Base-by-base conservation (phyloP, 2,888 invertebrate species). In the Nysson spinosus region DNA sequence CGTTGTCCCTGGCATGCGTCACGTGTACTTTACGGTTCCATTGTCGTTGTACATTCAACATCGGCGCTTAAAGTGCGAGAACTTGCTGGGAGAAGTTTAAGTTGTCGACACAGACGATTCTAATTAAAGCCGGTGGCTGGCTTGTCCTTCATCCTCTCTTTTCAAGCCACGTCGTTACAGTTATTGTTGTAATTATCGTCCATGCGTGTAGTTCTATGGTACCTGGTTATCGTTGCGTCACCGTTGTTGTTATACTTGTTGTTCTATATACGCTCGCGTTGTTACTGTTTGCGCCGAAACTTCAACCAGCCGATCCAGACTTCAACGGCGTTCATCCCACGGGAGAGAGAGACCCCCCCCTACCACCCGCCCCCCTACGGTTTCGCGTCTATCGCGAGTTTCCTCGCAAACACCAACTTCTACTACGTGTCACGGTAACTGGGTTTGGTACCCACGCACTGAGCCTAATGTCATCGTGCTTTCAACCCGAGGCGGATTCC, bases 151-250 rank as follows among this genome's bases (percentile, higher is more conserved):
- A n/a, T 32, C 42, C 34, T 40, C 14, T 19, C 52, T 51, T 43
- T 64, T 52, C 46, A 37, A 37, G 30, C 66, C 63, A 56, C 61
- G 64, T 64, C 70, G 75, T 78, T 80, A 69, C 73, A 72, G 77
- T 81, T 80, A 80, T 81, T 81, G 79, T 81, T 78, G 81, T 78
- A 80, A 81, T 80, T 80, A 80, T 80, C 81, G 80, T 77, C 72
- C 77, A 65, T 76, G 75, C 76, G 77, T 75, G 76, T 60, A 70
- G 54, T 55, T 26, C 19, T 63, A 44, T 42, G 52, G 58, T 69
- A 54, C 46, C 57, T n/a, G 62, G 64, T 73, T 68, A 56, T 50
- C 52, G 54, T 14, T 35, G 65, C 54, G 72, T 54, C 28, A 49
- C 28, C 19, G 55, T 16, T 7, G 43, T n/a, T 30, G 52, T 56